Evolutionary conservation across 2,888 invertebrate species (phyloP), one percentile per base, ranked within the genome.

Genomic region (Tholera decimalis): DNA sequence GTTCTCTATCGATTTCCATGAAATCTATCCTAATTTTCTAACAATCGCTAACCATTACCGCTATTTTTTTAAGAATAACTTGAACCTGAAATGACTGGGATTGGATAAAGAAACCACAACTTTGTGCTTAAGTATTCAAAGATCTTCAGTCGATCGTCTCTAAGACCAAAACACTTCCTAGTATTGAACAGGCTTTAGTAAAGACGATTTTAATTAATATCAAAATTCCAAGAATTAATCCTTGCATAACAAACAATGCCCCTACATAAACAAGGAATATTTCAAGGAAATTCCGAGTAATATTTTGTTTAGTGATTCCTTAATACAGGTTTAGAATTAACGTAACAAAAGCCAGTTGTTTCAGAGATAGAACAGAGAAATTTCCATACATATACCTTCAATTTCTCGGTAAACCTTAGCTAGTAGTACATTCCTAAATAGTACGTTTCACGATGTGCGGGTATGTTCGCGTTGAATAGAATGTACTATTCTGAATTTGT

Each of bases 321-420:
- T 47, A 15, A 24, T 20, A 57, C 26, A 26, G 35, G 24, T 7
- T 30, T 2, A 1, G 26, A 39, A 46, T 22, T 39, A 39, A 22
- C 24, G 26, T 15, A 46, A 59, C 15, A 39, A 39, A 50, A 50
- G 8, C 24, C 13, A 24, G 22, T n/a, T 28, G 13, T n/a, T 37
- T 3, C 35, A 7, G 13, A 28, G 20, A 44, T 33, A 24, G 33
- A 33, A 43, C n/a, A 9, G 18, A 24, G 18, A 30, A 24, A 24
- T 47, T 56, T 56, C 8, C 20, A 20, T 33, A 46, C 5, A 18
- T 15, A 4, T 18, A 24, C 20, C 37, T 56, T 47, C 5, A 56
- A 37, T 56, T 65, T 43, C 26, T 43, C 15, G 11, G 26, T 11
- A 63, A 43, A 15, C 33, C n/a, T 65, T 46, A 20, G 53, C 22